Evolutionary conservation across 2,888 invertebrate species (phyloP).

Genomic region (Lycaena phlaeas): DNA sequence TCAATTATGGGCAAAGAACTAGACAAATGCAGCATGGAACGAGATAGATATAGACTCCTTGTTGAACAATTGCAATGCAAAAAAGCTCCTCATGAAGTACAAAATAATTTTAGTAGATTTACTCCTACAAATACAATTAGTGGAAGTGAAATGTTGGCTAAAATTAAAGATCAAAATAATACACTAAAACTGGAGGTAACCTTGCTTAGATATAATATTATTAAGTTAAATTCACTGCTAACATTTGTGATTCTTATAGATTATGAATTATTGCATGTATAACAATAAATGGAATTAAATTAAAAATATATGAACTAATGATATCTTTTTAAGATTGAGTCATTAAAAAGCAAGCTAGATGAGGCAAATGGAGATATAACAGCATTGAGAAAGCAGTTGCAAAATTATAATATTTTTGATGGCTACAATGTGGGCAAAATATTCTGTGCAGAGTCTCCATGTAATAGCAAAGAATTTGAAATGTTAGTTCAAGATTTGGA

Average conservation of each 20-base stretch:
- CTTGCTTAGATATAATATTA: too few species aligned
- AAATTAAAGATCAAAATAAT: constrained; percentile 73
- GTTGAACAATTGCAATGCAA: constrained; percentile 82
- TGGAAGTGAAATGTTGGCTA: constrained; percentile 72
- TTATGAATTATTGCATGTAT: too few species aligned
- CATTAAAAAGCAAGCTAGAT: constrained; percentile 78
- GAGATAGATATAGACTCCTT: constrained; percentile 85
- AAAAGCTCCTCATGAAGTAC: constrained; percentile 31
- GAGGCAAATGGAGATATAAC: constrained; percentile 81
- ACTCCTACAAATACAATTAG: constrained; percentile 59
- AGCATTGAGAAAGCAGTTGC: constrained; percentile 69
- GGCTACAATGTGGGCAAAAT: constrained; percentile 27
- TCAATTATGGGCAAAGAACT: constrained; percentile 84
- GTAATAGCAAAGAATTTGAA: constrained; percentile 70
- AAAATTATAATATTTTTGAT: constrained; percentile 32
- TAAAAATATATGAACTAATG: too few species aligned
- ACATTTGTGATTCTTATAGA: too few species aligned
- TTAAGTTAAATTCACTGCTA: too few species aligned
- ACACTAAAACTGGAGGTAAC: constrained; percentile 66
- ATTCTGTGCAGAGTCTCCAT: constrained; percentile 20
- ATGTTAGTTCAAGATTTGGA: constrained; percentile 79
- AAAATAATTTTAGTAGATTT: constrained; percentile 34
- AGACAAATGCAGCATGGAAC: constrained; percentile 83
- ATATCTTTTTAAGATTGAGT: constrained; percentile 72
- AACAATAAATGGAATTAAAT: too few species aligned